Evolutionary conservation across 2,113 vertebrate species (phyloP), one percentile per base, ranked within the genome.

Genomic region (Xenopus borealis): DNA sequence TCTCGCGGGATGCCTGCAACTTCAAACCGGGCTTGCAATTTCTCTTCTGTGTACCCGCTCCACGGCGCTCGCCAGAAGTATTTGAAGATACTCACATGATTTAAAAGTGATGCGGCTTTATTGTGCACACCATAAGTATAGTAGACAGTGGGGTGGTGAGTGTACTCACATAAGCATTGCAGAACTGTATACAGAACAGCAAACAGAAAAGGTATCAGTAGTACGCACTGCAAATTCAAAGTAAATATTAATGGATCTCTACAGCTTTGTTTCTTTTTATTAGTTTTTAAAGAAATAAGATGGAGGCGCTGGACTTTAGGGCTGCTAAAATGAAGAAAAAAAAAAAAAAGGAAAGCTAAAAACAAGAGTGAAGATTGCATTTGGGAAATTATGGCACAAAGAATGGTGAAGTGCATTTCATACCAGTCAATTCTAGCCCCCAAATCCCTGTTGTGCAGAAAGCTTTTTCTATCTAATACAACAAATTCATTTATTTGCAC

Each of bases 351-450:
- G 81, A 79, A 80, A 27, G 3, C 23, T 27, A 27, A 27, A 71
- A 65, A 40, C 53, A 80, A 75, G 74, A 85, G 66, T 40, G 33
- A 40, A 81, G 78, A 81, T 77, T 82, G 79, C 81, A 79, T 83
- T 55, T 55, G 84, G 86, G 81, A 83, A 84, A 52, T 50, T 83
- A n/a, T 65, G 79, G 59, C 50, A 53, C 17, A 1, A 69, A 55
- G 80, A 78, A 83, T 87, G 88, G 88, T 86, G 81, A 82, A 88
- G 82, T 80, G 68, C 67, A 13, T 80, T 84, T 89, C 88, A 87
- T 79, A 58, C 79, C 84, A 86, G 83, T 82, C 88, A 83, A 50
- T 86, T 90, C 86, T 85, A 82, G 23, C 23, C 84, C 86, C 83
- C 47, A 82, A 84, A 81, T 86, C 87, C 86, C 86, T 78, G 69